Conservation (phyloP, 92 coral and sea anemone species). For the Meandrina meandrites region DNA sequence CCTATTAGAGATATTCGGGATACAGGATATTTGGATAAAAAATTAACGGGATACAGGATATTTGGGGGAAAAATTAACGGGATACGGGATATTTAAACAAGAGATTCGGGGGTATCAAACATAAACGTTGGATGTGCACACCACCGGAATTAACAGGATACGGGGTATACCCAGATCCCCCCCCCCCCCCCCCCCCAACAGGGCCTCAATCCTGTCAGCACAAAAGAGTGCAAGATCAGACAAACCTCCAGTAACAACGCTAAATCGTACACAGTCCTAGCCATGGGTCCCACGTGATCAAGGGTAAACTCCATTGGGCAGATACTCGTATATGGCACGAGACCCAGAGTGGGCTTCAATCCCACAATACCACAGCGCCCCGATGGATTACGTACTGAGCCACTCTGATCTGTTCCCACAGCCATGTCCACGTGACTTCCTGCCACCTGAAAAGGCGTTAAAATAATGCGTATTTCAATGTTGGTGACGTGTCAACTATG, state of each 20-base stretch:
- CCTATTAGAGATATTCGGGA: no score
- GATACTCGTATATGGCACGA: conserved; percentile 77
- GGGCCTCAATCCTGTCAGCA: no score
- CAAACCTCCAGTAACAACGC: conserved; percentile 69
- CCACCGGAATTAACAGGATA: no score
- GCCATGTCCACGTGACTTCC: conserved; percentile 78
- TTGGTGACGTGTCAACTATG: no score
- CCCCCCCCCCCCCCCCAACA: no score
- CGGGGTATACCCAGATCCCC: no score
- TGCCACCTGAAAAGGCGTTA: conserved; percentile 44
- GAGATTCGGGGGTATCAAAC: no score
- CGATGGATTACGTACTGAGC: conserved; percentile 71
- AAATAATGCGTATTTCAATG: background rate
- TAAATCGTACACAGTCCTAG: conserved; percentile 59
- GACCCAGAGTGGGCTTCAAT: conserved; percentile 72
- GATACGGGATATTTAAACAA: no score
- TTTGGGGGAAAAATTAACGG: no score
- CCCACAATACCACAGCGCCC: conserved; percentile 81
- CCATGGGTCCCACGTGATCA: conserved; percentile 80
- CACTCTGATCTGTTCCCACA: conserved; percentile 81
- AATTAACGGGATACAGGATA: no score
- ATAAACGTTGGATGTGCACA: no score
- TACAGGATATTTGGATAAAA: no score
- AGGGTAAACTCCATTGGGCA: conserved; percentile 52
- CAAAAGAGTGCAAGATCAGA: background rate